phyloP scores from a whole-genome alignment of 1,140 invertebrate genomes.

The Pseudobourletiella spinata region DNA sequence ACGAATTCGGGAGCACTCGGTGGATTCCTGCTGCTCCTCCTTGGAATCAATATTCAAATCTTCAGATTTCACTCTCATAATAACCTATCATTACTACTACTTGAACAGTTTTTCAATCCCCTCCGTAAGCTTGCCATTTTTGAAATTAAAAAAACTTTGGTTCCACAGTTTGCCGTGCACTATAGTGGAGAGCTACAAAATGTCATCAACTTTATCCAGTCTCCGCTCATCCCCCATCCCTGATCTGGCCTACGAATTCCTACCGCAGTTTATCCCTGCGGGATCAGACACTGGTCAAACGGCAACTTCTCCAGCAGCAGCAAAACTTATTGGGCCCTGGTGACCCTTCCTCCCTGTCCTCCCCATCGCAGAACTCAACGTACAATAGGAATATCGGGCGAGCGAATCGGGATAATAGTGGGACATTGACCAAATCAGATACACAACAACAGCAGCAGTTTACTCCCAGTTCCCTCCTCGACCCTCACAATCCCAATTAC shows the following conservation, averaged over 20 bases:
- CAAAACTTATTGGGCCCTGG: neutral
- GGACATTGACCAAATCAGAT: neutral
- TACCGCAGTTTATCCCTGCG: constrained; percentile 27
- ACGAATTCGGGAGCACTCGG: too few relatives aligned
- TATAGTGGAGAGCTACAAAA: too few relatives aligned
- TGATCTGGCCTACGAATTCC: constrained; percentile 30
- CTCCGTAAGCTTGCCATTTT: too few relatives aligned
- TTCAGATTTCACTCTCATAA: too few relatives aligned
- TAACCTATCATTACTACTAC: too few relatives aligned
- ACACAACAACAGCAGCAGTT: too few relatives aligned
- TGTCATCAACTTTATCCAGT: constrained; percentile 32
- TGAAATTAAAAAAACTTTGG: too few relatives aligned
- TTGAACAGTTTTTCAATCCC: too few relatives aligned
- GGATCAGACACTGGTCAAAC: constrained; percentile 30
- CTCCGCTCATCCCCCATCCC: constrained; percentile 32
- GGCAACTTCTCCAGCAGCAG: constrained; percentile 10
- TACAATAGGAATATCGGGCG: neutral
- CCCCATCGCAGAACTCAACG: neutral
- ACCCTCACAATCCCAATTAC: neutral
- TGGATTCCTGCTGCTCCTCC: too few relatives aligned
- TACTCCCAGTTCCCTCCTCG: neutral
- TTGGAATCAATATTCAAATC: too few relatives aligned
- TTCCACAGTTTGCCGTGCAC: too few relatives aligned
- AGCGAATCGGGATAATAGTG: too few relatives aligned
- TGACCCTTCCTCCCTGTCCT: neutral